phyloP scores from a whole-genome alignment of 2,113 vertebrate species.

The Bothrops jararaca region DNA sequence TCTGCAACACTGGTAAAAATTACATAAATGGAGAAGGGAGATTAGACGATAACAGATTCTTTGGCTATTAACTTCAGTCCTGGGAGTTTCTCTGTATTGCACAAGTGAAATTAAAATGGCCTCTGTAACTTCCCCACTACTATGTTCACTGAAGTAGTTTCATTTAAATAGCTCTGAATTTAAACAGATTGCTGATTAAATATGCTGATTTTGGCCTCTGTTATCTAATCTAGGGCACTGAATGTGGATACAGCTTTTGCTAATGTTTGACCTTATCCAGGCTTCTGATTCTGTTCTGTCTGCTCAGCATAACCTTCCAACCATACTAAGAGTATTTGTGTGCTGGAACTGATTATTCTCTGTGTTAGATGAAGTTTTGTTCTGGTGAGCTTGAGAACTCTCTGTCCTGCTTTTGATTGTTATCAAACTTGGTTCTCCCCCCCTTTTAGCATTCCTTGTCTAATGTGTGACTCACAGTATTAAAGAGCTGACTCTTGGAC shows the following conservation, averaged over 20 bases:
- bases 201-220: neutral
- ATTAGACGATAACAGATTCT: neutral
- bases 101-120: neutral
- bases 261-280: neutral
- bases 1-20: neutral
- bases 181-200: neutral
- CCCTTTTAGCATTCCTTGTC: neutral
- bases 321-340: neutral
- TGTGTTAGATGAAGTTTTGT: neutral
- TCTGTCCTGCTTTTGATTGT: neutral
- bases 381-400: neutral
- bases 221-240: neutral
- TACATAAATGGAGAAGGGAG: neutral
- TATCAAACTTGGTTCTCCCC: neutral
- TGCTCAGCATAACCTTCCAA: slow-evolving; percentile 4
- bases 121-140: neutral
- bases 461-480: neutral
- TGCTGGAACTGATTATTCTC: neutral
- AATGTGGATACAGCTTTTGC: neutral
- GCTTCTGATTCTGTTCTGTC: neutral
- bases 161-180: neutral
- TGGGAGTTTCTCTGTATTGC: neutral
- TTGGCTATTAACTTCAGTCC: neutral
- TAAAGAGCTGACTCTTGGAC: neutral
- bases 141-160: neutral